Percentiles rank a stretch among this genome's conserved stretches.
These are phyloP conservation scores for Cephus nigrinus DNA, from an alignment of 2,888 invertebrate species.

Conservation along the genomic window DNA sequence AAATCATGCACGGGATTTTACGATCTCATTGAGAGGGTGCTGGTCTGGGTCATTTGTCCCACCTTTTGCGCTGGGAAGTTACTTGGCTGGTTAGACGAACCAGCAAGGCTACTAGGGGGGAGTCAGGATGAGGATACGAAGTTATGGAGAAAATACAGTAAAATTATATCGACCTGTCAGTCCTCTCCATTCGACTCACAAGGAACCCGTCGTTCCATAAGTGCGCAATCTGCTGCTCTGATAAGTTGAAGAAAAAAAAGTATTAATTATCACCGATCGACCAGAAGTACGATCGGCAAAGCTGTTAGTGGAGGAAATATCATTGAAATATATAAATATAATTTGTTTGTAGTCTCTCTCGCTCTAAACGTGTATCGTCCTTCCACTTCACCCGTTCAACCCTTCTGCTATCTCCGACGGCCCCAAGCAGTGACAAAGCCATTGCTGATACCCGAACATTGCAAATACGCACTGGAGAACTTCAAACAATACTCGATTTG, in stretches of 20 bases:
- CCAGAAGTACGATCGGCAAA: neutral
- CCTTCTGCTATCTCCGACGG: neutral
- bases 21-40: slow-evolving; percentile 1
- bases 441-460: slow-evolving; percentile 28
- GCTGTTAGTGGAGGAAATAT: neutral
- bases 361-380: neutral
- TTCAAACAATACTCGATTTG: slow-evolving; percentile 24
- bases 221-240: neutral
- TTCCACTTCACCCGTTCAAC: neutral
- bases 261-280: neutral
- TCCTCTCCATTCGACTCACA: neutral
- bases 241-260: neutral
- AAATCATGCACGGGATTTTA: slow-evolving; percentile 7
- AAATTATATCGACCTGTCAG: slow-evolving; percentile 3
- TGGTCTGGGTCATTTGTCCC: neutral
- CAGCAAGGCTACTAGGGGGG: neutral
- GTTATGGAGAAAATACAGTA: neutral
- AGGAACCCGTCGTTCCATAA: neutral
- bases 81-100: neutral
- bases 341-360: neutral
- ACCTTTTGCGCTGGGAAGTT: neutral
- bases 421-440: slow-evolving; percentile 20
- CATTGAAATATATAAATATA: neutral
- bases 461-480: slow-evolving; percentile 15
- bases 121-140: too few species aligned